phyloP scores from a whole-genome alignment of 2,888 invertebrate genomes.

The Rhynchonema sp. region DNA sequence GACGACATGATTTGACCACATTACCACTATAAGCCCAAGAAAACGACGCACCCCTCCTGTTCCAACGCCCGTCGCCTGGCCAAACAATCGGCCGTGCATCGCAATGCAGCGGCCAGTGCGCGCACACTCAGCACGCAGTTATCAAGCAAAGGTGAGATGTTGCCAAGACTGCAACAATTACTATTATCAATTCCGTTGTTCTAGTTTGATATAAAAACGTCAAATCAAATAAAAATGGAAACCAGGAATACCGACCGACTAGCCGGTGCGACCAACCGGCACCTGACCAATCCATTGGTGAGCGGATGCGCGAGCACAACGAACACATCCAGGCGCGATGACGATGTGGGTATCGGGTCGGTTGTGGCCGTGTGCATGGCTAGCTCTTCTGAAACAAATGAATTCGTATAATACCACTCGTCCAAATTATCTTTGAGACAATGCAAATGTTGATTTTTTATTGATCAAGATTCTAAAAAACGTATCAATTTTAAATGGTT shows the following conservation, averaged over 20 bases:
- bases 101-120: neutral
- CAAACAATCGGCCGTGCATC: neutral
- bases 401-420: neutral
- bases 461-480: no score
- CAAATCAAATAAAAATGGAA: no score
- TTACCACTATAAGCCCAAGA: neutral
- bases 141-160: neutral
- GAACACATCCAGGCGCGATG: neutral
- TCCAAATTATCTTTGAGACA: no score
- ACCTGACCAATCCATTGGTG: neutral
- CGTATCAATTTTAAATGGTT: no score
- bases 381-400: neutral
- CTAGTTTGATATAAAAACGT: neutral
- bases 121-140: neutral
- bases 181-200: no score
- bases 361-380: neutral
- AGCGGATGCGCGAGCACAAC: neutral
- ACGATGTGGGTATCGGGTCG: neutral
- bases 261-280: neutral
- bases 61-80: neutral
- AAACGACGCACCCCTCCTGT: neutral
- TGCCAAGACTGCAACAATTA: neutral
- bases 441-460: no score
- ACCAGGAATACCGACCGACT: no score
- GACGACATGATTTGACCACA: no score